Percentiles rank a stretch among this genome's conserved stretches.
These are phyloP conservation scores for Brachirus orientalis DNA, from an alignment of 2,113 vertebrate species.

Conservation along the genomic window DNA sequence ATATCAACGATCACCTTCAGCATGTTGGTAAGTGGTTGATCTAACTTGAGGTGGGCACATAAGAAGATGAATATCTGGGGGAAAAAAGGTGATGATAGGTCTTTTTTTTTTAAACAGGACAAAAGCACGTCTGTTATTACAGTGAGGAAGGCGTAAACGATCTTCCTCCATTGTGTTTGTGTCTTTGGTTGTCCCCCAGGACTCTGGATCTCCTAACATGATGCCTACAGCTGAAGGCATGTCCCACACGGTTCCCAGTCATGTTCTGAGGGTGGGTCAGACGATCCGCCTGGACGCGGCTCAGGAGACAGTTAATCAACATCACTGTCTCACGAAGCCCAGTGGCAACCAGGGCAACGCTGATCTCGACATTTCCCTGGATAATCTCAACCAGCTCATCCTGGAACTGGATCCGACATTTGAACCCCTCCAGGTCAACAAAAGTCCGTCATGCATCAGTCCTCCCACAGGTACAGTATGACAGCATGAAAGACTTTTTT, in stretches of 20 bases:
- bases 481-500: not conserved
- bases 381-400: conserved; percentile 86
- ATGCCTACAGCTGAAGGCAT: conserved; percentile 71
- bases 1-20: too few species aligned
- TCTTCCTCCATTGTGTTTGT: conserved; percentile 29
- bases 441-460: conserved; percentile 28
- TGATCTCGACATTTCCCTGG: conserved; percentile 81
- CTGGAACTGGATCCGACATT: conserved; percentile 88
- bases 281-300: conserved; percentile 70
- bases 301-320: conserved; percentile 20
- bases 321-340: conserved; percentile 1
- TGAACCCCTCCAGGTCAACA: conserved; percentile 61
- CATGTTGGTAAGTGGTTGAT: too few species aligned
- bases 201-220: conserved; percentile 45
- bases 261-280: conserved; percentile 85
- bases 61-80: conserved; percentile 2
- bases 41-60: too few species aligned
- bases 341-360: not conserved
- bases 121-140: conserved; percentile 16
- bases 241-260: conserved; percentile 82
- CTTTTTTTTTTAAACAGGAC: conserved; percentile 1
- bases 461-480: conserved; percentile 53
- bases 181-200: conserved; percentile 26
- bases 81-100: not conserved
- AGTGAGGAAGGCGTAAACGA: conserved; percentile 26